Percentiles rank a stretch among this genome's conserved stretches.
These are phyloP conservation scores for Drosophila parthenogenetica DNA, from an alignment of 2,888 invertebrate genomes.

Conservation along the genomic window DNA sequence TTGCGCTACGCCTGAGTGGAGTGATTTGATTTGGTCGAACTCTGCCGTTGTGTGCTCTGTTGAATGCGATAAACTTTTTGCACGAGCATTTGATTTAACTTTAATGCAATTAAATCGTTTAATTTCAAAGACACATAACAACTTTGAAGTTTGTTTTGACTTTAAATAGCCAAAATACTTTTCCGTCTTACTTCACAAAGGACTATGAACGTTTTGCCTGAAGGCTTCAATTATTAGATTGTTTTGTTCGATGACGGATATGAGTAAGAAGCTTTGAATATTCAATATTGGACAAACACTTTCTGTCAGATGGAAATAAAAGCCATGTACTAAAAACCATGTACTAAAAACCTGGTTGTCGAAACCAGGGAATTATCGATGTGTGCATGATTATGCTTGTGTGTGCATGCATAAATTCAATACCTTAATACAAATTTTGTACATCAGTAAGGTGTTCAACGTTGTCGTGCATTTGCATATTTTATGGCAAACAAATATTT, in stretches of 20 bases:
- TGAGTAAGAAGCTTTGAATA: conserved; percentile 2
- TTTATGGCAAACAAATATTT: conserved; percentile 53
- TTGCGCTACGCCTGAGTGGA: conserved; percentile 68
- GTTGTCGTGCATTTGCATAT: conserved; percentile 64
- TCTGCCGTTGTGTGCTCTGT: conserved; percentile 47
- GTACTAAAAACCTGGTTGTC: too few relatives aligned
- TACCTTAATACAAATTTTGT: conserved; percentile 6
- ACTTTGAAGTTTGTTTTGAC: conserved; percentile 22
- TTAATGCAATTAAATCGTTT: conserved; percentile 79
- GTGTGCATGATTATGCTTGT: background rate
- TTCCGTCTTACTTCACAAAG: conserved; percentile 8
- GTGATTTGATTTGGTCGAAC: conserved; percentile 64
- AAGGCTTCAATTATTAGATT: conserved; percentile 9
- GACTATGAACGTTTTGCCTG: background rate
- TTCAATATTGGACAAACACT: conserved; percentile 21
- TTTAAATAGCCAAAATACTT: conserved; percentile 23
- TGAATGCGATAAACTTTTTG: conserved; percentile 76
- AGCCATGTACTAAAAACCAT: background rate
- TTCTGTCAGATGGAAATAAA: conserved; percentile 3
- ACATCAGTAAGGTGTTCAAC: conserved; percentile 21
- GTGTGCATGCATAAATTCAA: conserved; percentile 25
- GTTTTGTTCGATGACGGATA: background rate
- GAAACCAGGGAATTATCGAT: background rate
- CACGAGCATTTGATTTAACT: conserved; percentile 74
- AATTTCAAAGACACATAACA: conserved; percentile 72